Evolutionary conservation across 2,888 invertebrate species (phyloP).

Genomic region (Pantelozetes paolii): DNA sequence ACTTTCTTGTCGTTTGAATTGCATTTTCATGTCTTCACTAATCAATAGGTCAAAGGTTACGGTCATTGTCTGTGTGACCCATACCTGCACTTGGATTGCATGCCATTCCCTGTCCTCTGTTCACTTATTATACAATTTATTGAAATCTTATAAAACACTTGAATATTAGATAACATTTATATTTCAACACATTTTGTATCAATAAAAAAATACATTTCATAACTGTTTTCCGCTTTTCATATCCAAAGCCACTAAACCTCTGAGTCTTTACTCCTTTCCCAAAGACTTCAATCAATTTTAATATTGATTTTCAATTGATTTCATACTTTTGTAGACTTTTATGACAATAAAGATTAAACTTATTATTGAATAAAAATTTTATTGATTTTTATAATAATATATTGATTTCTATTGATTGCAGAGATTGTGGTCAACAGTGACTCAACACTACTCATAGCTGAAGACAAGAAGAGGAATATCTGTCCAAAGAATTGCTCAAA

Average conservation of each 20-base stretch:
- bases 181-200: background rate
- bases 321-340: background rate
- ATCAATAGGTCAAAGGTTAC: background rate
- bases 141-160: background rate
- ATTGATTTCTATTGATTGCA: background rate
- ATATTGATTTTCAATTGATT: background rate
- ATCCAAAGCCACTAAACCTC: background rate
- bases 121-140: background rate
- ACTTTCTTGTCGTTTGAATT: background rate
- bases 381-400: background rate
- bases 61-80: background rate
- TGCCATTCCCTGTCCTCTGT: too few species aligned
- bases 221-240: background rate
- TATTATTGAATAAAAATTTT: background rate
- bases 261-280: background rate
- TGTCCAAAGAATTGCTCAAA: conserved; percentile 12
- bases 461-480: background rate
- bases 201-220: background rate
- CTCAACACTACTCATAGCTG: background rate
- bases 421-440: conserved; percentile 8
- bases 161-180: background rate
- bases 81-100: background rate
- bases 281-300: background rate
- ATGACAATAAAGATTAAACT: background rate
- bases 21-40: background rate